Percentiles rank a stretch among this genome's conserved stretches.
Conservation (phyloP, 1,140 invertebrate species). For the Drosophila murphyi region DNA sequence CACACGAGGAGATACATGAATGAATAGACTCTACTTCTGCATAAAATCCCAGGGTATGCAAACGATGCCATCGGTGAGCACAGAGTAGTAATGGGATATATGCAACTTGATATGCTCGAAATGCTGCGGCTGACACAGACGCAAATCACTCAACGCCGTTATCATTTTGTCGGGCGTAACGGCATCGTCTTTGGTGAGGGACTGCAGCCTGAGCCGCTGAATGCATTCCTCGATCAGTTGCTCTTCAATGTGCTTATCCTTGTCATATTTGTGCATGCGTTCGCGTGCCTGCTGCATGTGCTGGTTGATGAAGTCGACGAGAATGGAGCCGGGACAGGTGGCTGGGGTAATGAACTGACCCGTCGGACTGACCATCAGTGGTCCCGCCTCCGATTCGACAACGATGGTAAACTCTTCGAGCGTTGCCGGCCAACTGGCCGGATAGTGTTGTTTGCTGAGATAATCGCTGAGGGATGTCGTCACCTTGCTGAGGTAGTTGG, state of each 20-base stretch:
- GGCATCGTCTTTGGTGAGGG: conserved; percentile 94
- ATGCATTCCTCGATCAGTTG: conserved; percentile 89
- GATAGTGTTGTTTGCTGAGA: conserved; percentile 88
- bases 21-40: conserved; percentile 43
- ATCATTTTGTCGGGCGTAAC: conserved; percentile 96
- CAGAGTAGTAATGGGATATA: conserved; percentile 96
- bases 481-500: conserved; percentile 91
- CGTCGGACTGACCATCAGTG: conserved; percentile 95
- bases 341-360: conserved; percentile 96
- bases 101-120: conserved; percentile 88
- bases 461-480: conserved; percentile 94
- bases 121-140: conserved; percentile 85
- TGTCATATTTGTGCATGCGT: conserved; percentile 90
- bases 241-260: conserved; percentile 91
- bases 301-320: conserved; percentile 93
- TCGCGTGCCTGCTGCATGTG: conserved; percentile 90
- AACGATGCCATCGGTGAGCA: conserved; percentile 94
- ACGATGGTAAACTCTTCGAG: conserved; percentile 92
- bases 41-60: conserved; percentile 97
- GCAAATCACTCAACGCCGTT: conserved; percentile 90
- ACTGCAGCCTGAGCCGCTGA: conserved; percentile 88
- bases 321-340: conserved; percentile 93
- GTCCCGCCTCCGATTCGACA: conserved; percentile 96
- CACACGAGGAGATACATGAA: conserved; percentile 29
- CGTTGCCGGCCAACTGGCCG: conserved; percentile 89